Evolutionary conservation across 1,140 invertebrate genomes (phyloP).

Genomic region (Tetramorium simillimum): DNA sequence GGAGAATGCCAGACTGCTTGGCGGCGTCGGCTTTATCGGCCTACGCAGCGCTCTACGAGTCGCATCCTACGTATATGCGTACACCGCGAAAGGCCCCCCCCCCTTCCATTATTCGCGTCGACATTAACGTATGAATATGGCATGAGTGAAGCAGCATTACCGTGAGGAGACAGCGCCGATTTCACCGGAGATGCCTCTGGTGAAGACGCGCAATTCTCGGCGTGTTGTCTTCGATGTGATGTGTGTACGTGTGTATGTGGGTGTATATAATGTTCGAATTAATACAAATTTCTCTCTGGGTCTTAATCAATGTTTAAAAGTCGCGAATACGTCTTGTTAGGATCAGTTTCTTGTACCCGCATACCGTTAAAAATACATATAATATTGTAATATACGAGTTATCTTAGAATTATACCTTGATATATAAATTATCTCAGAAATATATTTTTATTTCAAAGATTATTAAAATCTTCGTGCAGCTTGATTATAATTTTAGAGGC

Average conservation of each 20-base stretch:
- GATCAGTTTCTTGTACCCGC: neutral
- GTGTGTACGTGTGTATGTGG: too few relatives aligned
- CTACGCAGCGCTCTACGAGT: conserved; percentile 63
- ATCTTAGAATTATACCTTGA: neutral
- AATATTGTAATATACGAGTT: neutral
- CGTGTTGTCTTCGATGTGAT: neutral
- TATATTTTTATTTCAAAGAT: neutral
- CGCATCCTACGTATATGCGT: neutral
- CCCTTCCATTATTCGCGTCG: neutral
- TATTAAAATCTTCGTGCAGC: neutral
- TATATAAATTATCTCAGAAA: neutral
- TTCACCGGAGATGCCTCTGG: neutral
- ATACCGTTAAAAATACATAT: neutral
- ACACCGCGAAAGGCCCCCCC: conserved; percentile 1
- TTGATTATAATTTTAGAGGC: neutral
- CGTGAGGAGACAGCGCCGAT: neutral
- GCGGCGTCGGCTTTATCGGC: conserved; percentile 70
- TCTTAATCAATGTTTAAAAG: neutral
- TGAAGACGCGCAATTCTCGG: neutral
- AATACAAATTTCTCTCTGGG: neutral
- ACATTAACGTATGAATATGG: conserved; percentile 10
- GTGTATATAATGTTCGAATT: neutral
- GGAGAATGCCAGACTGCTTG: conserved; percentile 72
- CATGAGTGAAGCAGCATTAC: neutral
- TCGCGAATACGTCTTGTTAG: neutral